phyloP scores from a whole-genome alignment of 2,797 vertebrate species.

The Mormyrus hasselquistii region DNA sequence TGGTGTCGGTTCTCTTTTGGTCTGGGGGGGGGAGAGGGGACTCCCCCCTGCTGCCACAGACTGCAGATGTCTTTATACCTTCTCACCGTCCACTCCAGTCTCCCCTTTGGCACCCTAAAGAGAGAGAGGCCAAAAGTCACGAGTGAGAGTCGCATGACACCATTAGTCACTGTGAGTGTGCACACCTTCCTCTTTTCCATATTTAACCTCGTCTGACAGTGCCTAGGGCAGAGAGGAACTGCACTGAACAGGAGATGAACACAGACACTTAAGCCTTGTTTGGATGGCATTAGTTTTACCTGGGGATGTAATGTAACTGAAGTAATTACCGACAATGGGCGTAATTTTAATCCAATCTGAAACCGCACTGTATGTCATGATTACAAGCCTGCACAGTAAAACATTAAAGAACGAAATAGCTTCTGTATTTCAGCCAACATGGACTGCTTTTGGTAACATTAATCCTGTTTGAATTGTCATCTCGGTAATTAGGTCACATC shows the following conservation, averaged over 20 bases:
- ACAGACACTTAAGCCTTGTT: background rate
- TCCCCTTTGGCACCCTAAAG: slow-evolving; percentile 66
- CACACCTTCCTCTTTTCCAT: background rate
- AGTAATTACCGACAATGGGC: background rate
- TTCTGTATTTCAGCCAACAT: background rate
- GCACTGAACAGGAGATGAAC: background rate
- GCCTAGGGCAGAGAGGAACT: background rate
- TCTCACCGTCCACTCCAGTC: slow-evolving; percentile 58
- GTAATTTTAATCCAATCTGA: background rate
- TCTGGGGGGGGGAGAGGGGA: background rate
- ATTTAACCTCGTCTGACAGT: background rate
- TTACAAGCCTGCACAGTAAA: background rate
- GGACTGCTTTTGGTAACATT: background rate
- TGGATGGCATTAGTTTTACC: background rate
- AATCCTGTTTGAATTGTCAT: background rate
- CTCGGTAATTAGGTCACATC: background rate
- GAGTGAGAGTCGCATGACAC: background rate
- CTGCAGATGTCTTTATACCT: slow-evolving; percentile 43
- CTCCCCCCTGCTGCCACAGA: background rate
- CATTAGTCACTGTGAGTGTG: background rate
- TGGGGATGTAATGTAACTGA: background rate
- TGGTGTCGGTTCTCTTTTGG: background rate
- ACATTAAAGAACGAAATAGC: background rate
- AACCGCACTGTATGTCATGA: background rate
- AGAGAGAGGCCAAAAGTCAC: slow-evolving; percentile 11